phyloP scores from a whole-genome alignment of 2,888 invertebrate species.

The Meliscaeva auricollis region DNA sequence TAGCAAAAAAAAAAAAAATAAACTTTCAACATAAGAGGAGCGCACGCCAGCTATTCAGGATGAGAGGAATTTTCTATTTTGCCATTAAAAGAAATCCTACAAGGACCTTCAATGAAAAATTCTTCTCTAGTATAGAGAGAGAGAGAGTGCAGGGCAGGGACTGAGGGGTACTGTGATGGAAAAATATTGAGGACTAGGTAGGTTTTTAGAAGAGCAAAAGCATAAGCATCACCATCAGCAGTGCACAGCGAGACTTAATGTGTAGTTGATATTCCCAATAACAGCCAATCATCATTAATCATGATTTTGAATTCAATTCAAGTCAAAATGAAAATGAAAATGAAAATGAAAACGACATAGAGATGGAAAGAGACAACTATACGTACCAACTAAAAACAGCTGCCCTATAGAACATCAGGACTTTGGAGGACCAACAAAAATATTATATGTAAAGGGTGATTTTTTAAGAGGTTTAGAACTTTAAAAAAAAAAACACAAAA shows the following conservation, averaged over 20 bases:
- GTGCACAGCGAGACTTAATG: slow-evolving; percentile 61
- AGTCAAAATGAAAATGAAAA: slow-evolving; percentile 47
- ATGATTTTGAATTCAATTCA: slow-evolving; percentile 74
- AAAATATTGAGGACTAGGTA: background rate
- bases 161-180: no score
- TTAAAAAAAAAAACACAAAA: no score
- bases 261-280: slow-evolving; percentile 75
- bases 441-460: no score
- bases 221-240: background rate
- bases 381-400: background rate
- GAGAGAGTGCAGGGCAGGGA: no score
- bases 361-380: background rate
- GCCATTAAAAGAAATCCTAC: slow-evolving; percentile 59
- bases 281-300: slow-evolving; percentile 76
- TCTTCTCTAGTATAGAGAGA: no score
- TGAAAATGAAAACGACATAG: background rate
- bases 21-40: slow-evolving; percentile 24
- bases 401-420: slow-evolving; percentile 2
- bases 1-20: slow-evolving; percentile 29
- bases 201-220: slow-evolving; percentile 9
- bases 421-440: background rate
- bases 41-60: slow-evolving; percentile 51
- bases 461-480: no score
- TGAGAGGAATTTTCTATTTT: slow-evolving; percentile 61
- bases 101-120: slow-evolving; percentile 31